These are phyloP conservation scores for Catharus fuscescens DNA, from an alignment of 2,113 vertebrate species.

Conservation along the genomic window DNA sequence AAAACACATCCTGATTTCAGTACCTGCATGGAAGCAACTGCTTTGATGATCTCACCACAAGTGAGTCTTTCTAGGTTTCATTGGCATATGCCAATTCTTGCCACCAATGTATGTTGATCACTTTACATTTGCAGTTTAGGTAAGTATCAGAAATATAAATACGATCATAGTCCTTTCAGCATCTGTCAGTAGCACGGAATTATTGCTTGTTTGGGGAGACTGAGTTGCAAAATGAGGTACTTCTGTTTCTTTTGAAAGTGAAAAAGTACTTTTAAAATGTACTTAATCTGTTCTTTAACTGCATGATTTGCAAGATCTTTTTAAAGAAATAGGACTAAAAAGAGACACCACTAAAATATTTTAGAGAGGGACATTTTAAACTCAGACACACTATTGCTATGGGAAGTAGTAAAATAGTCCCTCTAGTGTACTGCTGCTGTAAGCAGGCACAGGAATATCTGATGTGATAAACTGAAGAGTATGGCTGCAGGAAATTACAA, in stretches of 20 bases:
- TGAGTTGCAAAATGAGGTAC: not conserved
- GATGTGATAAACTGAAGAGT: not conserved
- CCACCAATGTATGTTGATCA: not conserved
- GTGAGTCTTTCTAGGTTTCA: not conserved
- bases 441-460: not conserved
- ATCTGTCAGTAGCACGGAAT: not conserved
- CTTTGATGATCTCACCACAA: not conserved
- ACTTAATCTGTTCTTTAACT: not conserved
- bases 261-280: not conserved
- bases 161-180: not conserved
- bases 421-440: constrained; percentile 8
- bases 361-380: not conserved
- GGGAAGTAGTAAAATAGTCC: not conserved
- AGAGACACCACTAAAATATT: not conserved
- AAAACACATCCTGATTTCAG: not conserved
- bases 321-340: not conserved
- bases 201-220: not conserved
- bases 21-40: not conserved
- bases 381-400: not conserved
- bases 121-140: not conserved
- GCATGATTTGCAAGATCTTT: not conserved
- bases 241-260: not conserved
- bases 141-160: not conserved
- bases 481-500: not conserved
- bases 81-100: not conserved